Evolutionary conservation across 2,113 vertebrate species (phyloP).

Genomic region (Marmota monax): DNA sequence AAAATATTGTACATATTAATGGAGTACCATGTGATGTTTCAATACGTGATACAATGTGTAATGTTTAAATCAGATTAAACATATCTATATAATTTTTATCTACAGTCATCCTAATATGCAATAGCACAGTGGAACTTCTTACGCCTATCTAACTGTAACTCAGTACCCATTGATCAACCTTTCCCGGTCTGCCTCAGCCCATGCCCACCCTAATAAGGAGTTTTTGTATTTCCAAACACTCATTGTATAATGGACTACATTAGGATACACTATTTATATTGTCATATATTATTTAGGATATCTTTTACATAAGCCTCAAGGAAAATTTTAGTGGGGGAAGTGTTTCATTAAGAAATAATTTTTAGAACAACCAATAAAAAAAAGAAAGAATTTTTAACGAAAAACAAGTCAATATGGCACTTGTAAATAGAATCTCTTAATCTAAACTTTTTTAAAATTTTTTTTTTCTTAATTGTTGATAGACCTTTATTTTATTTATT

Average conservation of each 20-base stretch:
- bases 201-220: neutral
- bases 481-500: too few relatives aligned
- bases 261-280: neutral
- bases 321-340: neutral
- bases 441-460: neutral
- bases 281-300: neutral
- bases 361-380: neutral
- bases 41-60: neutral
- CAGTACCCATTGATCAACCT: neutral
- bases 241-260: neutral
- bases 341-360: constrained; percentile 24
- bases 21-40: neutral
- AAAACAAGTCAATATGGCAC: neutral
- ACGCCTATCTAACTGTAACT: neutral
- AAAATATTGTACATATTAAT: neutral
- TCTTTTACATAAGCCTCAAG: neutral
- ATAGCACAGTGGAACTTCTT: neutral
- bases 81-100: neutral
- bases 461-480: too few relatives aligned
- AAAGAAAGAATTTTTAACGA: neutral
- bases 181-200: neutral
- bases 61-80: neutral
- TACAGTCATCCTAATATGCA: neutral
- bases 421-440: neutral
- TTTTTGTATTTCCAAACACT: neutral